Evolutionary conservation across 2,113 vertebrate species (phyloP), one percentile per base, ranked within the genome.

Genomic region (Polypterus senegalus): DNA sequence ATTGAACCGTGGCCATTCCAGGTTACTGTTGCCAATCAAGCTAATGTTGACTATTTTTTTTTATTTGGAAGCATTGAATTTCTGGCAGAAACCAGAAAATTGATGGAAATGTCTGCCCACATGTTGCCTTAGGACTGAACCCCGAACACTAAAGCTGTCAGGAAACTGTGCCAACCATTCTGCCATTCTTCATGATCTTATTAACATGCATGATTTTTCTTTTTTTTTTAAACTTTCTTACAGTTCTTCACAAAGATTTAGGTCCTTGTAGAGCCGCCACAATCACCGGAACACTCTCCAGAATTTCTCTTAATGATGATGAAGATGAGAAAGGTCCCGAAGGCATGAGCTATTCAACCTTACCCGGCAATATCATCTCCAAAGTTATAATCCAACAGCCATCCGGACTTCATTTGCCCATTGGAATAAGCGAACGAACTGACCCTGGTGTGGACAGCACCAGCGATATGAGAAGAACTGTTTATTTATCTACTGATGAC

Each of bases 351-450:
- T 98, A 97, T 76, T 93, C 96, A 61, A 97, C 94, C 46, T 76
- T 98, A 78, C 96, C 96, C 58, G 96, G 96, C 79, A 97, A 94
- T 69, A 94, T 98, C 75, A 94, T 98, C 78, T 98, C 96, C 75
- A 98, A 98, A 87, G 96, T 98, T 71, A 91, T 97, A 70, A 97
- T 97, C 77, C 94, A 97, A 77, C 96, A 97, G 70, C 93, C 94
- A 48, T 87, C 92, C 1, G 89, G 86, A 47, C 81, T 98, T 67
- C 94, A 97, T 75, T 89, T 97, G 89, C 85, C 93, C 1, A 92
- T 95, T 87, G 86, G 91, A 69, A 83, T 95, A 84, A 88, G 87
- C 9, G 92, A 97, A 60, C 76, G 96, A 67, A 87, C 92, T 47
- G 94, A 93, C 53, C 89, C 89, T 56, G 93, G 93, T 78, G 69